Conservation (phyloP, 2,797 vertebrate genomes). For the Choloepus didactylus region DNA sequence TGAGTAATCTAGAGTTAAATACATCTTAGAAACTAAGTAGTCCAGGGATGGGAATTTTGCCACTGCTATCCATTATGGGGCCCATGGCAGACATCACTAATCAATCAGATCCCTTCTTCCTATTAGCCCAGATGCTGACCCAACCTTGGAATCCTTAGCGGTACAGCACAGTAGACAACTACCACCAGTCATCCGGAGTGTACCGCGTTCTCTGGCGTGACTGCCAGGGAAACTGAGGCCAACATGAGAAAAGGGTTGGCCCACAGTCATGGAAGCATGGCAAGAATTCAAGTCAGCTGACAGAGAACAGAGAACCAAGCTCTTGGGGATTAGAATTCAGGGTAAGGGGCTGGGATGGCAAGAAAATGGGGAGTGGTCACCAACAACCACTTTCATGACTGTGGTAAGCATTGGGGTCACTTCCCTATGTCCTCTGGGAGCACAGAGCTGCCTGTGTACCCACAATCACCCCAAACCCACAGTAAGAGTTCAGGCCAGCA, state of each 20-base stretch:
- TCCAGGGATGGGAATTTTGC: rapidly evolving
- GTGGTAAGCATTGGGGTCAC: neutral
- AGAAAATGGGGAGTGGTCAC: neutral
- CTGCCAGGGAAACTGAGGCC: neutral
- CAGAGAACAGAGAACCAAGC: neutral
- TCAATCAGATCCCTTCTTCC: neutral
- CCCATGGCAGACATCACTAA: neutral
- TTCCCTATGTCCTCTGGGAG: neutral
- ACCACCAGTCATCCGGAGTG: neutral
- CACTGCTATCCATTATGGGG: neutral
- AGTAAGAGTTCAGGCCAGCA: neutral
- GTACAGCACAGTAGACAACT: neutral
- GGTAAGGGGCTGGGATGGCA: neutral
- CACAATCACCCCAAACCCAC: neutral
- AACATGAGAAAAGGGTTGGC: neutral
- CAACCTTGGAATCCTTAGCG: neutral
- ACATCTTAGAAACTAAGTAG: neutral
- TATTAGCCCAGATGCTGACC: neutral
- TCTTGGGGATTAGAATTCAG: neutral
- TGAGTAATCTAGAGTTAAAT: neutral
- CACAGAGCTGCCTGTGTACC: neutral
- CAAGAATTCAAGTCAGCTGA: neutral
- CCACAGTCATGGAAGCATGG: neutral
- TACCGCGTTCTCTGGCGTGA: neutral
- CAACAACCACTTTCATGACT: neutral